Evolutionary conservation across 2,797 vertebrate genomes (phyloP), one percentile per base, ranked within the genome.

Genomic region (Thalassophryne amazonica): DNA sequence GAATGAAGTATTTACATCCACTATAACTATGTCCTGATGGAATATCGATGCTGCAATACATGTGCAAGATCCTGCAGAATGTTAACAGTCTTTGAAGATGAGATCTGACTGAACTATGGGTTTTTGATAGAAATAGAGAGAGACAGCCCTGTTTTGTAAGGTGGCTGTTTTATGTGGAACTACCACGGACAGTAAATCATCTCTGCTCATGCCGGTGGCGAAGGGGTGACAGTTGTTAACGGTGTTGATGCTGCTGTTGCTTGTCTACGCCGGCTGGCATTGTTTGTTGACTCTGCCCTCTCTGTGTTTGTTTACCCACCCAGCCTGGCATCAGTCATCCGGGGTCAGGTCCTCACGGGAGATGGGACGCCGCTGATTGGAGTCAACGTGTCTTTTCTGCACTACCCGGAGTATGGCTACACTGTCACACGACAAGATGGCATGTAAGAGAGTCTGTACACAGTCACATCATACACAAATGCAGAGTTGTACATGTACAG

Each of bases 331-430:
- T 98, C 96, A 0, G 93, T 99, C 81, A 93, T 99, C 86, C 92
- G 97, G 65, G 97, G 97, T 82, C 97, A 98, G 78, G 95, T 98
- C 45, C 91, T 98, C 54, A 98, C 97, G 2, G 94, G 93, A 27
- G 97, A 99, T 12, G 97, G 95, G 56, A 99, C 96, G 0, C 96
- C 97, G 1, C 93, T 99, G 67, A 98, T 98, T 50, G 97, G 96
- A 81, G 97, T 98, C 57, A 99, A 99, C 19, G 95, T 99, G 69
- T 96, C 96, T 2, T 96, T 98, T 68, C 91, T 93, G 45, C 95
- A 94, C 83, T 95, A 97, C 73, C 91, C 93, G 0, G 93, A 96
- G 55, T 95, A 93, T 6, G 97, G 97, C 19, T 93, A 94, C 66
- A 98, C 95, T 38, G 86, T 97, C 83, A 98, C 95, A 7, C 93